Conservation (phyloP, 2,888 invertebrate genomes). For the Mallateleia sp. region DNA sequence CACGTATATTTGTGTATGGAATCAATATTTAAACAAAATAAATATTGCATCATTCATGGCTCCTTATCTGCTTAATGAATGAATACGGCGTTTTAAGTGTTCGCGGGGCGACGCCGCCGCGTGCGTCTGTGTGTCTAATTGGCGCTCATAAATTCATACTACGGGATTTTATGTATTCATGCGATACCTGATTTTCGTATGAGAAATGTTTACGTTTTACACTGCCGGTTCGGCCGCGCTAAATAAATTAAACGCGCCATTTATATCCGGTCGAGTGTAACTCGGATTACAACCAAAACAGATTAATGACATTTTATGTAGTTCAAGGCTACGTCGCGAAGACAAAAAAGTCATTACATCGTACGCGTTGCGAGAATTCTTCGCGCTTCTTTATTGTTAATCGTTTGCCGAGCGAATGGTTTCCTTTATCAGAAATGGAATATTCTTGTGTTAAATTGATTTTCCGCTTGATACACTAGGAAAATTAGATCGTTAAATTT, state of each 20-base stretch:
- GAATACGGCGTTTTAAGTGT: slow-evolving; percentile 45
- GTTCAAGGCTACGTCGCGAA: slow-evolving; percentile 52
- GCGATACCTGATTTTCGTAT: slow-evolving; percentile 66
- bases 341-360: slow-evolving; percentile 14
- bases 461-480: background rate
- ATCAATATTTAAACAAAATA: slow-evolving; percentile 66
- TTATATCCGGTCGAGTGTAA: slow-evolving; percentile 61
- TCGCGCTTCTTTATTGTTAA: slow-evolving; percentile 1
- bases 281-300: slow-evolving; percentile 60
- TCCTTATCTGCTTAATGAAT: slow-evolving; percentile 67
- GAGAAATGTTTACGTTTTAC: slow-evolving; percentile 65
- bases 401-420: too few relatives aligned
- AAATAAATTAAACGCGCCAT: slow-evolving; percentile 64
- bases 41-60: slow-evolving; percentile 62
- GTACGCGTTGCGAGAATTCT: background rate
- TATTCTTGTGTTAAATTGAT: too few relatives aligned
- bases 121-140: slow-evolving; percentile 55
- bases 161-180: slow-evolving; percentile 57
- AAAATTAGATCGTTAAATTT: background rate
- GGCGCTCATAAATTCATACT: slow-evolving; percentile 61
- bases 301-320: slow-evolving; percentile 62
- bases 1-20: background rate
- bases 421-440: too few relatives aligned
- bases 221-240: slow-evolving; percentile 38
- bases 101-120: slow-evolving; percentile 41